Evolutionary conservation across 2,888 invertebrate genomes (phyloP).

Genomic region (Hypselothyrea guttata): DNA sequence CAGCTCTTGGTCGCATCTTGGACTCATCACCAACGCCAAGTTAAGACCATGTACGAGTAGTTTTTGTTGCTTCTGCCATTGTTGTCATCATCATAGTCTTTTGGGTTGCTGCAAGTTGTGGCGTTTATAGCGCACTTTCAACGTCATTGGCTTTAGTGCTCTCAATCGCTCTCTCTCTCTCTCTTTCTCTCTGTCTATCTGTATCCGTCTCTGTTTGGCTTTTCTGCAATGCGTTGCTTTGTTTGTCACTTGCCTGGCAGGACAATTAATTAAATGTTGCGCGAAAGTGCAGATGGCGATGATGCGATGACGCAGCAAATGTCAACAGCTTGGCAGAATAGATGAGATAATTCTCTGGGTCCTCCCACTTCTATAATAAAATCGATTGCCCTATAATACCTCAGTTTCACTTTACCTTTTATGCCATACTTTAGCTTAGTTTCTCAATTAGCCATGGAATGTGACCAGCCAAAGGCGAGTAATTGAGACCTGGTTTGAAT

Average conservation of each 20-base stretch:
- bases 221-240: slow-evolving; percentile 8
- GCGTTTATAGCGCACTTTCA: slow-evolving; percentile 50
- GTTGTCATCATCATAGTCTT: slow-evolving; percentile 12
- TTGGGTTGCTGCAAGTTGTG: slow-evolving; percentile 41
- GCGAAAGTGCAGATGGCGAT: slow-evolving; percentile 28
- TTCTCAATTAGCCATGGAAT: no score
- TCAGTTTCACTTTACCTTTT: no score
- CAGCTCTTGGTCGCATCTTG: slow-evolving; percentile 60
- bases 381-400: no score
- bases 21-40: slow-evolving; percentile 66
- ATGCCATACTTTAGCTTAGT: no score
- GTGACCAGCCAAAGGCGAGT: no score
- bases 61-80: slow-evolving; percentile 41
- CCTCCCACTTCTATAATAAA: no score
- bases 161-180: slow-evolving; percentile 10
- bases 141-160: slow-evolving; percentile 31
- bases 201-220: slow-evolving; percentile 19
- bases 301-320: slow-evolving; percentile 31
- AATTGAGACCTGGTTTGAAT: not conserved
- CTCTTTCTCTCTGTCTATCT: no score
- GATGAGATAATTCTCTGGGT: not conserved
- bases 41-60: slow-evolving; percentile 37
- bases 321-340: slow-evolving; percentile 6
- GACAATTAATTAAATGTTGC: slow-evolving; percentile 61
- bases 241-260: slow-evolving; percentile 26